Evolutionary conservation across 2,113 vertebrate species (phyloP), one percentile per base, ranked within the genome.

Genomic region (Falcunculus frontatus): DNA sequence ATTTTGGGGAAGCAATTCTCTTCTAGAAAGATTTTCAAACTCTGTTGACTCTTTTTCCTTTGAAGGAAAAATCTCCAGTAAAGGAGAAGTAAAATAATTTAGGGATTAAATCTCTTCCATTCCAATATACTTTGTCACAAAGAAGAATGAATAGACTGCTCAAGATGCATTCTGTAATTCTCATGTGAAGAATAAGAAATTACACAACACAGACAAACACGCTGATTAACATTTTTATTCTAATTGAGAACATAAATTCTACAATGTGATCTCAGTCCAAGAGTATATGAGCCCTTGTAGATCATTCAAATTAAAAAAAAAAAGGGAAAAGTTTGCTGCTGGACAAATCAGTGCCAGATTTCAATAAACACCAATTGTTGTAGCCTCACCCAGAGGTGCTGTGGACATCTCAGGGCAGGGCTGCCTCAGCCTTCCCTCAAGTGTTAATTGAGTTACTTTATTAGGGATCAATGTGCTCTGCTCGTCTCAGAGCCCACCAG

Each of bases 321-420:
- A 50, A 62, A 85, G 44, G 62, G n/a, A 72, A 85, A 87, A 89
- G 68, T 89, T 97, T 96, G 94, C 96, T 97, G 95, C 95, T 96
- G 92, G 91, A 95, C 94, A 98, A 93, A 98, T 97, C 84, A 89
- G 87, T 97, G 92, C 96, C 98, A 87, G 95, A 95, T 97, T 97
- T 97, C 97, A 96, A 92, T 98, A 97, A 98, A 97, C 96, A 95
- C 94, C 44, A 81, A n/a, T 84, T 93, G 74, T 68, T 95, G 93
- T 39, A 91, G 95, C 56, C 93, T 96, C 92, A 79, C 93, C 94
- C 52, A 47, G 91, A 96, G 97, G 97, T 97, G 96, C 97, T 88
- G 23, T 69, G 97, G 94, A 78, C 97, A 96, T 87, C 96, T 95
- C 18, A 68, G 96, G 97, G 95, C 97, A 90, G 75, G 44, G 79